Base-by-base conservation (phyloP, 1,140 invertebrate species). In the Amphibalanus amphitrite region DNA sequence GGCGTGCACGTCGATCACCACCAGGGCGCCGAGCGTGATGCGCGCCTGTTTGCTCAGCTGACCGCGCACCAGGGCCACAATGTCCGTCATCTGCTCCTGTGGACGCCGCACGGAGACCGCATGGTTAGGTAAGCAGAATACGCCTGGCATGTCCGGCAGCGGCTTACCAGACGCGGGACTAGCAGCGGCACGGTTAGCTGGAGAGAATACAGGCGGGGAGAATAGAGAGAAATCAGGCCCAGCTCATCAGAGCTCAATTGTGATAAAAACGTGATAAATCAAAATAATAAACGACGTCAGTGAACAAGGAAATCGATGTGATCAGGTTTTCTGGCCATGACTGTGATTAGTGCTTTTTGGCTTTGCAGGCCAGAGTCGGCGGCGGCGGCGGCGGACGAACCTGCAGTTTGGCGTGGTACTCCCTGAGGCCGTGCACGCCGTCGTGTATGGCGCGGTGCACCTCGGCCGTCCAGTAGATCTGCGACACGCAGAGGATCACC, bases 1-100 rank as follows among this genome's bases (percentile, higher is more conserved):
- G 0, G 92, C 90, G 79, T 98, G 93, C 0, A 97, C 93, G 79
- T 97, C 93, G 69, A 97, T 78, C 6, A 96, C 92, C 67, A 97
- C 90, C 69, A 97, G 79, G 1, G 91, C 90, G 69, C 91, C 91
- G 28, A 97, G 82, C 1, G 93, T 96, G 1, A 91, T 92, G 71
- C 94, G 86, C 81, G 94, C 95, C 80, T 96, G 93, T 69, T 86
- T 84, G 72, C 89, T 90, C 3, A 97, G 83, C 77, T 91, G 88
- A 6, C 92, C 92, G 71, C 93, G 82, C 0, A 97, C 92, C 64
- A 97, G 82, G 74, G 87, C 86, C 0, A 97, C 90, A 76, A 97
- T 90, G 76, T 90, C 88, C 28, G 92, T 88, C 78, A 97, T 95
- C 82, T 95, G 91, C 29, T 79, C 74, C 76, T 88, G 86, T 6